Conservation (phyloP, 2,113 vertebrate genomes). For the Smithornis capensis region DNA sequence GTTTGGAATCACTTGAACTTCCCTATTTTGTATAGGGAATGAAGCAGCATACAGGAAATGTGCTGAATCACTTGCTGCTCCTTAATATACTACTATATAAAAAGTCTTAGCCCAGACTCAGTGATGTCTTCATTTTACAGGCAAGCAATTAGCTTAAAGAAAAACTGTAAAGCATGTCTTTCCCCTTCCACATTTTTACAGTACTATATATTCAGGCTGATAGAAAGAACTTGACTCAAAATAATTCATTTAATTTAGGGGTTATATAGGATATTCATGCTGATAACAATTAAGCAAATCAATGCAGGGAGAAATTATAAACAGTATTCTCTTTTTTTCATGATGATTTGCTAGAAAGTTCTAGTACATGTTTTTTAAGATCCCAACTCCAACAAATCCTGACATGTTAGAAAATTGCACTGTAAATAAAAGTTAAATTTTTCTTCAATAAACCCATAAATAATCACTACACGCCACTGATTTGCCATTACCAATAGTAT, state of each 20-base stretch:
- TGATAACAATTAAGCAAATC: not conserved
- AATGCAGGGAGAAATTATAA: not conserved
- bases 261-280: not conserved
- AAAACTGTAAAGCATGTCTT: constrained; percentile 56
- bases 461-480: not conserved
- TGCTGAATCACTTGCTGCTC: constrained; percentile 38
- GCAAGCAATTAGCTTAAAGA: constrained; percentile 59
- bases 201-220: constrained; percentile 7
- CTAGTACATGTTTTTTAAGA: not conserved
- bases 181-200: constrained; percentile 15
- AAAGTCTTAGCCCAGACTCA: constrained; percentile 26
- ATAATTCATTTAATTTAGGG: constrained; percentile 28
- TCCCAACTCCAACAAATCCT: not conserved
- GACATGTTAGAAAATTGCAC: not conserved
- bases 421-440: not conserved
- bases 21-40: not conserved
- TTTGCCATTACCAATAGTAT: not conserved
- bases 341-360: not conserved
- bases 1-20: not conserved
- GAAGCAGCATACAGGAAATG: constrained; percentile 14
- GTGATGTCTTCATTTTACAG: constrained; percentile 46
- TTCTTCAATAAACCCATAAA: not conserved
- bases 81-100: not conserved
- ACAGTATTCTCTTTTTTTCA: not conserved
- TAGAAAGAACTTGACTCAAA: not conserved